Percentiles rank a stretch among this genome's conserved stretches.
phyloP scores from a whole-genome alignment of 2,888 invertebrate species.

The Synanthedon formicaeformis region DNA sequence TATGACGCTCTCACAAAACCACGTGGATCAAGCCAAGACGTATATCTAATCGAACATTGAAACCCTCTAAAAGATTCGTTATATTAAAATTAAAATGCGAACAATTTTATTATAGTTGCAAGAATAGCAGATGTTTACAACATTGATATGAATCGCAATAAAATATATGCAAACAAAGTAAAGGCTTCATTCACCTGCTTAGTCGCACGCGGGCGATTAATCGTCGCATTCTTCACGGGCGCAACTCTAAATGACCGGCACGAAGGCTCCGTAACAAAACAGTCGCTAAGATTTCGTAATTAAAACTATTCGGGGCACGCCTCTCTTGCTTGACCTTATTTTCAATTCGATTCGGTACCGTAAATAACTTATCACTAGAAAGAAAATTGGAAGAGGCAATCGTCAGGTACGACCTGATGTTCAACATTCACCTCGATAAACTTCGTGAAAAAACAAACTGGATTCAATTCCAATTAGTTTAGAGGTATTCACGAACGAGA shows the following conservation, averaged over 20 bases:
- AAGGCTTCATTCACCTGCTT: not conserved
- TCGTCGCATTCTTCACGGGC: slow-evolving; percentile 23
- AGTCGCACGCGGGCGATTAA: not conserved
- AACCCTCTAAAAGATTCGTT: too few relatives aligned
- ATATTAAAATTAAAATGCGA: too few relatives aligned
- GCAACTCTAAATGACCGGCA: slow-evolving; percentile 36
- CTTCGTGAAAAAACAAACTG: not conserved
- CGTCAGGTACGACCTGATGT: slow-evolving; percentile 42
- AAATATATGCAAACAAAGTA: not conserved
- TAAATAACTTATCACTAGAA: slow-evolving; percentile 44
- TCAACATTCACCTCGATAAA: slow-evolving; percentile 21
- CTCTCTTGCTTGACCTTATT: slow-evolving; percentile 53
- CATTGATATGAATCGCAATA: too few relatives aligned
- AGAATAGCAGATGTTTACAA: too few relatives aligned
- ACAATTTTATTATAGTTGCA: too few relatives aligned
- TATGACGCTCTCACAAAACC: too few relatives aligned
- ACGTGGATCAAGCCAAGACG: too few relatives aligned
- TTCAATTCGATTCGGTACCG: slow-evolving; percentile 48
- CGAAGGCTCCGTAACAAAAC: slow-evolving; percentile 40
- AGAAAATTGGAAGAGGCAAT: slow-evolving; percentile 33
- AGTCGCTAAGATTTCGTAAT: slow-evolving; percentile 47
- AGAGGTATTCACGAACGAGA: not conserved
- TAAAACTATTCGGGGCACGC: slow-evolving; percentile 52
- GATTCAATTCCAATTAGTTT: not conserved
- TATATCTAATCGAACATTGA: too few relatives aligned